Evolutionary conservation across 2,113 vertebrate genomes (phyloP).

Genomic region (Boleophthalmus pectinirostris): DNA sequence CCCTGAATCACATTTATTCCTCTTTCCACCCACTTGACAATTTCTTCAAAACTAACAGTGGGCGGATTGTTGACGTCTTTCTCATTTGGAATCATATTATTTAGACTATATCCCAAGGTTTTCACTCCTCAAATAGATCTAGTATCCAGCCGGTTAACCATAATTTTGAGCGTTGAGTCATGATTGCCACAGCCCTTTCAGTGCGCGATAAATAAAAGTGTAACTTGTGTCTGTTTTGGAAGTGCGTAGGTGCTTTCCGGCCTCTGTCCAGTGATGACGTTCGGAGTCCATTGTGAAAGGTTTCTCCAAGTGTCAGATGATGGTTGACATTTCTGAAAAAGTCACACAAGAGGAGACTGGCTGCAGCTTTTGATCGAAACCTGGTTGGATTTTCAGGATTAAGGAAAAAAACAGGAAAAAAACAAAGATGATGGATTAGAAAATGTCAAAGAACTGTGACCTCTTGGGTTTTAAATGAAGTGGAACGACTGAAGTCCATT

Average conservation of each 20-base stretch:
- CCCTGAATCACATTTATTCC: not conserved
- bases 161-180: conserved; percentile 24
- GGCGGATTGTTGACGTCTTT: conserved; percentile 4
- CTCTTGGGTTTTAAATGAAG: not conserved
- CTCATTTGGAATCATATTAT: conserved; percentile 8
- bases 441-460: not conserved
- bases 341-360: conserved; percentile 20
- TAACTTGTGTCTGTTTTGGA: not conserved
- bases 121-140: not conserved
- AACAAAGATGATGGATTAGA: not conserved
- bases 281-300: conserved; percentile 24
- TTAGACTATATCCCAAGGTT: conserved; percentile 4
- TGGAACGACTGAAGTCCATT: not conserved
- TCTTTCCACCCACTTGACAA: not conserved
- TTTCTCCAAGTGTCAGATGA: conserved; percentile 33
- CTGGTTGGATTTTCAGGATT: not conserved
- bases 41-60: conserved; percentile 5
- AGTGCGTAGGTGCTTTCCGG: conserved; percentile 10
- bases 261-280: not conserved
- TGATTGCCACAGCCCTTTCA: not conserved
- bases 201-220: not conserved
- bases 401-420: not conserved
- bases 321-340: conserved; percentile 18
- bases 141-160: conserved; percentile 15
- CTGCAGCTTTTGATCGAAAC: conserved; percentile 27